Percentiles rank a stretch among this genome's conserved stretches.
These are phyloP conservation scores for Spilarctia lutea DNA, from an alignment of 2,888 invertebrate genomes.

Conservation along the genomic window DNA sequence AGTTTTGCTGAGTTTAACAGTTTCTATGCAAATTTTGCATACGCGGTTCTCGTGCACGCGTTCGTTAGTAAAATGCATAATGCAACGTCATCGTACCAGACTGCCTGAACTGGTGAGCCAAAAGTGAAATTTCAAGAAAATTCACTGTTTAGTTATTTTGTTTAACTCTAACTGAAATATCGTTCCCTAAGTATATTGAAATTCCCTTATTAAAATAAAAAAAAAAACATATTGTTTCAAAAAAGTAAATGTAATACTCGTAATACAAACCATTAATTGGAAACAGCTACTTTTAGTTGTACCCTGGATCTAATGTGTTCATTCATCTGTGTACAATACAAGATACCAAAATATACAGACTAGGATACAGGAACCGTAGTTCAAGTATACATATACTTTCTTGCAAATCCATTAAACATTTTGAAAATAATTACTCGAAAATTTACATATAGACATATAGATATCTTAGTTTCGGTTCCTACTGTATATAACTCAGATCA, in stretches of 20 bases:
- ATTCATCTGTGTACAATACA: neutral
- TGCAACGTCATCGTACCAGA: slow-evolving; percentile 71
- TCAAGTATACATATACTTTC: neutral
- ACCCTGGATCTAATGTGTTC: neutral
- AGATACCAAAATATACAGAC: no score
- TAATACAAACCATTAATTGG: neutral
- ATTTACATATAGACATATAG: no score
- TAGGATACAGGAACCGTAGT: neutral
- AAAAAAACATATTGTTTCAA: neutral
- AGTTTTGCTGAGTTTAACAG: slow-evolving; percentile 66
- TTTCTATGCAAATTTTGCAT: slow-evolving; percentile 73
- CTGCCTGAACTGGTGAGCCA: slow-evolving; percentile 53
- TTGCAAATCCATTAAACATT: no score
- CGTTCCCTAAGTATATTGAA: slow-evolving; percentile 19
- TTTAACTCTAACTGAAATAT: slow-evolving; percentile 33
- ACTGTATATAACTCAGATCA: no score
- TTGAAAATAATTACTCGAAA: no score
- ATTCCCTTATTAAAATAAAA: neutral
- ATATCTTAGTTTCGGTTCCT: no score
- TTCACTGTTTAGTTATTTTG: slow-evolving; percentile 40
- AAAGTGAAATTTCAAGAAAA: slow-evolving; percentile 72
- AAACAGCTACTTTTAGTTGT: neutral
- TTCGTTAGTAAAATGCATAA: slow-evolving; percentile 83
- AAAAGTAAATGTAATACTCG: neutral
- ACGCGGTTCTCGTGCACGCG: slow-evolving; percentile 69